Evolutionary conservation across 1,140 invertebrate genomes (phyloP).

Genomic region (Hyphantria cunea): DNA sequence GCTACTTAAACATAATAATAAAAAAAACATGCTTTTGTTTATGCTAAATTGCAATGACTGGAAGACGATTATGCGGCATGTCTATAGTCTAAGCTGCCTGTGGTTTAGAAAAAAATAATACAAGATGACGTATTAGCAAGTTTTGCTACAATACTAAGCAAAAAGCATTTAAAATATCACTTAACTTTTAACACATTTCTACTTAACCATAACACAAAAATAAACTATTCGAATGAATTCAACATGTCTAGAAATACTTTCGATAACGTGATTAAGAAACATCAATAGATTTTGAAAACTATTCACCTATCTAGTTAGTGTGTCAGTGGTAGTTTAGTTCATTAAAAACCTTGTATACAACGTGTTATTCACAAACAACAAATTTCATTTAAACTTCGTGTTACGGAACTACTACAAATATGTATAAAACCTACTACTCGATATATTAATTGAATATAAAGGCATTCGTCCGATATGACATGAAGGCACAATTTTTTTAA

Average conservation of each 20-base stretch:
- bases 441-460: conserved; percentile 48
- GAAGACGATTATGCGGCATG: conserved; percentile 6
- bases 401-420: conserved; percentile 47
- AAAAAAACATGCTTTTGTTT: background rate
- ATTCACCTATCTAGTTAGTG: conserved; percentile 20
- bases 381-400: conserved; percentile 40
- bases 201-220: conserved; percentile 65
- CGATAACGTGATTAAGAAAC: conserved; percentile 14
- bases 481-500: conserved; percentile 73
- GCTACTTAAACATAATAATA: background rate
- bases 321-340: conserved; percentile 24
- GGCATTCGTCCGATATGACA: conserved; percentile 74
- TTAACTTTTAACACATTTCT: conserved; percentile 58
- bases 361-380: conserved; percentile 32
- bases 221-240: conserved; percentile 76
- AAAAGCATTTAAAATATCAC: conserved; percentile 68
- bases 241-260: conserved; percentile 61
- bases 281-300: conserved; percentile 24
- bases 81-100: conserved; percentile 1
- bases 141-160: conserved; percentile 43
- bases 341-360: conserved; percentile 27
- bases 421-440: conserved; percentile 61
- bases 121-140: conserved; percentile 39
- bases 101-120: conserved; percentile 18
- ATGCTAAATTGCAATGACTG: conserved; percentile 4